Conservation (phyloP, 2,113 vertebrate genomes). For the Oceanites oceanicus region DNA sequence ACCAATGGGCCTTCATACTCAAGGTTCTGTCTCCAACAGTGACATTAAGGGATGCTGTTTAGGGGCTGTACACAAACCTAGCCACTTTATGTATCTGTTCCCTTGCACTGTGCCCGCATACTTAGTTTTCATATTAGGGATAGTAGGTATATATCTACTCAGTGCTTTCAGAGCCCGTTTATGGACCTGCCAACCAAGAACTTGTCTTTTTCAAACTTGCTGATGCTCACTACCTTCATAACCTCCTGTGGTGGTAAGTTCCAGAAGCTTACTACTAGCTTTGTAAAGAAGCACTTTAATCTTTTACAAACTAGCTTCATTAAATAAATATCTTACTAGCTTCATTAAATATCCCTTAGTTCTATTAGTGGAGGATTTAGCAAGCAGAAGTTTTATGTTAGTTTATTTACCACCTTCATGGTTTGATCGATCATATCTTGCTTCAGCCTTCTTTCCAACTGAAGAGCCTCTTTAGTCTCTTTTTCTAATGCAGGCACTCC, state of each 20-base stretch:
- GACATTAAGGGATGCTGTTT: not conserved
- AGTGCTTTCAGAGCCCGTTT: not conserved
- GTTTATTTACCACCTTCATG: not conserved
- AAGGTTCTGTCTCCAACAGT: rapidly evolving
- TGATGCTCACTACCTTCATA: not conserved
- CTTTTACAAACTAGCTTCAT: not conserved
- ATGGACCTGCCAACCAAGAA: not conserved
- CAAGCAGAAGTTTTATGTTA: not conserved
- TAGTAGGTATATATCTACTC: not conserved
- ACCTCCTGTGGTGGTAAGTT: not conserved
- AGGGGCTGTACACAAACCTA: not conserved
- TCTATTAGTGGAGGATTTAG: not conserved
- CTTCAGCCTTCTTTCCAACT: not conserved
- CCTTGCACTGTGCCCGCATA: not conserved
- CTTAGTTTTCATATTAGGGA: not conserved
- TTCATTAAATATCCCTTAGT: not conserved
- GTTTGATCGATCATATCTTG: not conserved
- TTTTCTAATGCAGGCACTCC: not conserved
- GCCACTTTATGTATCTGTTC: not conserved
- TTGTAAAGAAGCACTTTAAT: not conserved
- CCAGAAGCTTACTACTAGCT: not conserved
- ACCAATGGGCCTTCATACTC: not conserved
- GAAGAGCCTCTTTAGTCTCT: not conserved
- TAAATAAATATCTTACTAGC: not conserved
- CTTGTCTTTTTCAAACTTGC: not conserved